Percentiles rank a stretch among this genome's conserved stretches.
These are phyloP conservation scores for Drosophila pseudoobscura DNA, from an alignment of 1,140 invertebrate species.

Conservation along the genomic window DNA sequence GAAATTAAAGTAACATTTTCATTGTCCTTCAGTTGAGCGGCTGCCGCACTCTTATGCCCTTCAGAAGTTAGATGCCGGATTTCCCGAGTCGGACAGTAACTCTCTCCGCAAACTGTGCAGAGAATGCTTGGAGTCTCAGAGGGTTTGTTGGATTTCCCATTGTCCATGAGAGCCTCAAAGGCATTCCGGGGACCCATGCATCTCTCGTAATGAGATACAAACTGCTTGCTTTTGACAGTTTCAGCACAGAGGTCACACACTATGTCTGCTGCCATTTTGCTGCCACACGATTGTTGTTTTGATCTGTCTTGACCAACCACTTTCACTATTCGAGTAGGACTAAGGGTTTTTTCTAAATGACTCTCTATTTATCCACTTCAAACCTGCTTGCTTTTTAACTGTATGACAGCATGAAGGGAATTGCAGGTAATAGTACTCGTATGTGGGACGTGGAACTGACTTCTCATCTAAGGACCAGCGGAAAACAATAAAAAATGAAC, in stretches of 20 bases:
- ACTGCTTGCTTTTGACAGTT: neutral
- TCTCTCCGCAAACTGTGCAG: neutral
- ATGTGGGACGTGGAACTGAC: too few species aligned
- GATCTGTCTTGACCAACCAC: neutral
- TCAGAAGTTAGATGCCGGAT: neutral
- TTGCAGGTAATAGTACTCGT: too few species aligned
- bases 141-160: neutral
- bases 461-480: too few species aligned
- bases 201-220: neutral
- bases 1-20: neutral
- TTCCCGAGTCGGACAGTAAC: too few species aligned
- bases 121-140: too few species aligned
- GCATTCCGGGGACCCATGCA: neutral
- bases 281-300: neutral
- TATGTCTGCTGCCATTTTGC: neutral
- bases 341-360: neutral
- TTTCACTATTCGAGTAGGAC: neutral
- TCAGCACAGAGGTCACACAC: constrained; percentile 3
- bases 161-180: neutral
- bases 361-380: neutral
- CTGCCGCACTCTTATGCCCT: neutral
- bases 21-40: neutral
- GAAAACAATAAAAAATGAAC: too few species aligned
- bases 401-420: too few species aligned
- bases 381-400: too few species aligned